phyloP scores from a whole-genome alignment of 2,888 invertebrate genomes.

The Drosophila mimetica region DNA sequence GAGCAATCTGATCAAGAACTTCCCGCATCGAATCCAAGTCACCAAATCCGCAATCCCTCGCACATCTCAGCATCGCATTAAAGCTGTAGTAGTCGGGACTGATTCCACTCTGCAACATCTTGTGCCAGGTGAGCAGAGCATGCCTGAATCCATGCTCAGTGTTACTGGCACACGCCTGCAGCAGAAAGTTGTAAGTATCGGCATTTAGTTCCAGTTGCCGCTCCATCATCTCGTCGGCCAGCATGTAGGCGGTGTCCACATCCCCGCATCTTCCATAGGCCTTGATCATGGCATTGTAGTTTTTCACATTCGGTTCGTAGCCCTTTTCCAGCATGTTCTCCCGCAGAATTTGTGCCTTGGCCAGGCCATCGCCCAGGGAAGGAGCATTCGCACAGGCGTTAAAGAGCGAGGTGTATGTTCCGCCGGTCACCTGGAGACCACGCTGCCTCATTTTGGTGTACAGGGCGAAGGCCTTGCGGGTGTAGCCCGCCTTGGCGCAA shows the following conservation, averaged over 20 bases:
- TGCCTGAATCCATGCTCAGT: constrained; percentile 89
- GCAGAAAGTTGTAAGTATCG: constrained; percentile 91
- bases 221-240: constrained; percentile 93
- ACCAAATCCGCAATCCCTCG: constrained; percentile 93
- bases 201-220: constrained; percentile 87
- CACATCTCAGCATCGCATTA: constrained; percentile 91
- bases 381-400: constrained; percentile 95
- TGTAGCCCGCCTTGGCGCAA: constrained; percentile 93
- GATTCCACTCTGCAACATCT: constrained; percentile 88
- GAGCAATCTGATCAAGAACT: constrained; percentile 83
- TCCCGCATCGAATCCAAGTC: constrained; percentile 86
- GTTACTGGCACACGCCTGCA: constrained; percentile 94
- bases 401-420: constrained; percentile 93
- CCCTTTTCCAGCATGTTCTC: constrained; percentile 89
- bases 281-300: constrained; percentile 96
- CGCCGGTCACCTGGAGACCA: constrained; percentile 88
- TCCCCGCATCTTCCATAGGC: constrained; percentile 94
- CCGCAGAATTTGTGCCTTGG: constrained; percentile 88
- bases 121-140: constrained; percentile 91
- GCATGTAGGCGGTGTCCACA: constrained; percentile 89
- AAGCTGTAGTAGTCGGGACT: constrained; percentile 90
- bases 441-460: constrained; percentile 93
- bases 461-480: constrained; percentile 93
- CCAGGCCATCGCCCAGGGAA: constrained; percentile 88
- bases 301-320: constrained; percentile 89